Base-by-base conservation (phyloP, 2,113 vertebrate genomes). In the Pygoscelis adeliae region DNA sequence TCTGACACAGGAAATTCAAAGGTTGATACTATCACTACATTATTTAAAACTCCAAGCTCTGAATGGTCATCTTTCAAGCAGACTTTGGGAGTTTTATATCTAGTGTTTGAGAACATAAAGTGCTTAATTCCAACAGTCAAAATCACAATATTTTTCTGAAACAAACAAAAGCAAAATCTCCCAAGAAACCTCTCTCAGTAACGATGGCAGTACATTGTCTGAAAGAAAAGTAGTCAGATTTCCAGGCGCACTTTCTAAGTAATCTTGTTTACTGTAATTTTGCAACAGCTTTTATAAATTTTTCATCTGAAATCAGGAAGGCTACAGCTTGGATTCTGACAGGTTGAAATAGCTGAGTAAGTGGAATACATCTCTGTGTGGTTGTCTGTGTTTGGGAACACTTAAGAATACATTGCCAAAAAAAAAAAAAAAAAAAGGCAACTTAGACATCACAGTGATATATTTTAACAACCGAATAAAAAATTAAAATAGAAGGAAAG, bases 221-320 rank as follows among this genome's bases (percentile, higher is more conserved):
- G 79, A 88, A 95, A 89, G 69, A 95, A 93, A 50, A 53, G 47
- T 76, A 96, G 93, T 80, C 84, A 46, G 73, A 84, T 83, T 89
- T 97, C 91, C 73, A 96, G 76, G 62, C 83, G 94, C 67, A 91
- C 55, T 83, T 76, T 83, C 55, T 96, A 98, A 94, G 91, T 90
- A 27, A 94, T 62, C 91, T 76, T 59, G 49, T 95, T 95, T 87
- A 93, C 84, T 78, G 67, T 91, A 95, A 94, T 86, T 97, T 87
- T 96, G 72, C 36, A 94, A 90, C 66, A 87, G 89, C 93, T 95
- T 97, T 91, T 83, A 96, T 93, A 93, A 95, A 97, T 95, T 94
- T 97, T 91, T 97, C 58, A 93, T 73, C 87, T 70, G 71, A 97
- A 97, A 95, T 95, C 72, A 91, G 81, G 55, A 80, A 91, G 6